Base-by-base conservation (phyloP, 2,113 vertebrate species). In the Arenaria interpres region DNA sequence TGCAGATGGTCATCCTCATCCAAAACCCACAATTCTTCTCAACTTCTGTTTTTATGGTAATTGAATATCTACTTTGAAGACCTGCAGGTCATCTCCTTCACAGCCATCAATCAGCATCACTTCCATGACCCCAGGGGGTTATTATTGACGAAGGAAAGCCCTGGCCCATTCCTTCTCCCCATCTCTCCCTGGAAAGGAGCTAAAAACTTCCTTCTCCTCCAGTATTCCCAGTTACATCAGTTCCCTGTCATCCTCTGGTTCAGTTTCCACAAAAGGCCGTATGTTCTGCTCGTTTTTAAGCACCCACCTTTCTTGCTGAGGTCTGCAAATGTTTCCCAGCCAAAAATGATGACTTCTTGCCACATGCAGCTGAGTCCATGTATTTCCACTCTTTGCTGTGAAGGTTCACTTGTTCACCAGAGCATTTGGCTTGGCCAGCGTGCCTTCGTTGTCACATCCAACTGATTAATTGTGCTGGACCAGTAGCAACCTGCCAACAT, bases 391-490 rank as follows among this genome's bases (percentile, higher is more conserved):
- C 24, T 19, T 86, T 32, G 14, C 71, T 39, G 14, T 46, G 39
- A 86, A 50, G 68, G 28, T 82, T 72, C 45, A 18, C 62, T 75
- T 21, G 45, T 39, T 67, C 85, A 75, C 64, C 93, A 43, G 32
- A 97, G 41, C 62, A 18, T 66, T 67, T 84, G 84, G 77, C 67
- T 86, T 46, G 39, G 84, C 80, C 79, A 41, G 41, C 67, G 7
- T 22, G 41, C 45, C 85, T 88, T 78, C 54, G 17, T 95, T 90
- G 90, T 60, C 87, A 21, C 78, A 93, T 48, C 83, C 84, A 76
- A 51, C 64, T 50, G 89, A 90, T 74, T 89, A 88, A 66, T 74
- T 77, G 28, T 64, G 41, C 75, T 60, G 39, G 14, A 85, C 56
- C 43, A 32, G 51, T 22, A 83, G 57, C 35, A n/a, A 88, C 85